Evolutionary conservation across 2,113 vertebrate species (phyloP).

Genomic region (Spheniscus mendiculus): DNA sequence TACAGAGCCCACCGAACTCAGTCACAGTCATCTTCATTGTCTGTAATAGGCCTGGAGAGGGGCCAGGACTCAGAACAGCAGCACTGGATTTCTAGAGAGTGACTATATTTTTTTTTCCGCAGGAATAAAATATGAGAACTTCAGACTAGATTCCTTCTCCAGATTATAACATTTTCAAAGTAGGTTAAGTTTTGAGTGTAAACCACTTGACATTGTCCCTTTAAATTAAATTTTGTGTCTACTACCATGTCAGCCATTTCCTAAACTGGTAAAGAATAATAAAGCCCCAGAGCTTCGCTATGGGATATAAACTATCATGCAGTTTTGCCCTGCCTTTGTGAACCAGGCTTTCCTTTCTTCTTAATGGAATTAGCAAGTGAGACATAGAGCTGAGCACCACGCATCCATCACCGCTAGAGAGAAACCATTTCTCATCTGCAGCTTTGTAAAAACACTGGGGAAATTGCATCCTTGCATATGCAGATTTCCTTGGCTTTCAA

Average conservation of each 20-base stretch:
- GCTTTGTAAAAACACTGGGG: not conserved
- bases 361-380: conserved; percentile 38
- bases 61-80: not conserved
- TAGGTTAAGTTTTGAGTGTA: conserved; percentile 16
- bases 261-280: conserved; percentile 17
- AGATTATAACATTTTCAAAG: conserved; percentile 28
- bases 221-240: conserved; percentile 27
- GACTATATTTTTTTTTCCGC: rapidly evolving
- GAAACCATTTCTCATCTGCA: conserved; percentile 10
- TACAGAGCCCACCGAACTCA: not conserved
- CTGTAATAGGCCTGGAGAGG: not conserved
- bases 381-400: not conserved
- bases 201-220: conserved; percentile 30
- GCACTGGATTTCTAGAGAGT: not conserved
- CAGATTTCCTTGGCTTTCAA: conserved; percentile 2
- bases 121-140: not conserved
- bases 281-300: conserved; percentile 3
- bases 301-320: not conserved
- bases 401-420: not conserved
- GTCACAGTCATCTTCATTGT: not conserved
- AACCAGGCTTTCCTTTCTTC: conserved; percentile 10
- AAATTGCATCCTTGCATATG: conserved; percentile 15
- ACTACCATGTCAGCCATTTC: not conserved
- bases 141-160: not conserved
- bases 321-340: not conserved